Conservation (phyloP, 2,888 invertebrate genomes). For the Mythimna albipuncta region DNA sequence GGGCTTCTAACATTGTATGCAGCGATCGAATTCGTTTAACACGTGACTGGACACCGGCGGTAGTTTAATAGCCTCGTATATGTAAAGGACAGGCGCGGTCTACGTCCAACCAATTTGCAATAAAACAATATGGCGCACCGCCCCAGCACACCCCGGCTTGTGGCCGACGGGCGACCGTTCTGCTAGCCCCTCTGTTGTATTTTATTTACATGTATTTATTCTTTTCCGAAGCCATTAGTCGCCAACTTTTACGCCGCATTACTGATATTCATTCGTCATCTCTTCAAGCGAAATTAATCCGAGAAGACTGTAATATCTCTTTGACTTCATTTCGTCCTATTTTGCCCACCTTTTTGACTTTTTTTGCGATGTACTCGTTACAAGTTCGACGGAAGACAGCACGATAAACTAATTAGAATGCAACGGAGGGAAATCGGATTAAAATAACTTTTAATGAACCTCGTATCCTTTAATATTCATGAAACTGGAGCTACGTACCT, state of each 20-base stretch:
- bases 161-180: constrained; percentile 74
- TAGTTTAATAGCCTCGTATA: constrained; percentile 90
- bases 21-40: constrained; percentile 89
- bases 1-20: constrained; percentile 82
- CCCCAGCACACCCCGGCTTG: constrained; percentile 77
- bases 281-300: constrained; percentile 75
- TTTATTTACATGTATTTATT: constrained; percentile 73
- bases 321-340: constrained; percentile 59
- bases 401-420: constrained; percentile 76
- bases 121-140: constrained; percentile 88
- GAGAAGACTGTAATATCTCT: constrained; percentile 62
- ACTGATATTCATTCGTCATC: constrained; percentile 68
- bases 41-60: constrained; percentile 88
- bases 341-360: constrained; percentile 53
- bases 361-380: constrained; percentile 56
- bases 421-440: constrained; percentile 73
- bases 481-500: constrained; percentile 67
- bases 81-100: constrained; percentile 89
- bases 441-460: constrained; percentile 79
- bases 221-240: constrained; percentile 78
- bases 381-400: constrained; percentile 62
- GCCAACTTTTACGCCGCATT: constrained; percentile 78
- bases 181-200: constrained; percentile 73
- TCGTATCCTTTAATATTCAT: constrained; percentile 78
- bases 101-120: constrained; percentile 90